Percentiles rank a stretch among this genome's conserved stretches.
phyloP scores from a whole-genome alignment of 2,113 vertebrate genomes.

The Grammomys dolichurus region DNA sequence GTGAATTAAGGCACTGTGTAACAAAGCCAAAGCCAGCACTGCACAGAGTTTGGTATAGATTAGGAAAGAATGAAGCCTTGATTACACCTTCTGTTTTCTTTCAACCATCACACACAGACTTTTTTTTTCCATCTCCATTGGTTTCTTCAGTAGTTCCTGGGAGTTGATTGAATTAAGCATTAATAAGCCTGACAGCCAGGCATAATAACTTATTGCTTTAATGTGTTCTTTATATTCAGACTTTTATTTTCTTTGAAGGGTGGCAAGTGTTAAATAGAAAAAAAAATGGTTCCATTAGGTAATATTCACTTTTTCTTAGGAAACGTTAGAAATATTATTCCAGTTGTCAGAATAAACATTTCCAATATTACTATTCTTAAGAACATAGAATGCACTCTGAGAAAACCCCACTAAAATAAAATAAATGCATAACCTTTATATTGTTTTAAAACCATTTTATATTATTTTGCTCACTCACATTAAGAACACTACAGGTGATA shows the following conservation, averaged over 20 bases:
- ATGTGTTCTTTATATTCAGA: slow-evolving; percentile 36
- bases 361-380: slow-evolving; percentile 5
- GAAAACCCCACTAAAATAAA: neutral
- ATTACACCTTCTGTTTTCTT: slow-evolving; percentile 57
- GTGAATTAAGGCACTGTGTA: slow-evolving; percentile 57
- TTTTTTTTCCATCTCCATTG: slow-evolving; percentile 37
- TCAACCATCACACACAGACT: slow-evolving; percentile 9
- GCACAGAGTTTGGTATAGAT: neutral
- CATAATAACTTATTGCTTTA: slow-evolving; percentile 42
- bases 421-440: neutral
- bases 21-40: neutral
- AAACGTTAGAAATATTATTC: slow-evolving; percentile 9
- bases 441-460: neutral
- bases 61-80: slow-evolving; percentile 52
- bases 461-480: neutral
- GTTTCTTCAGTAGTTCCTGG: slow-evolving; percentile 5
- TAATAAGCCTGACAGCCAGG: slow-evolving; percentile 48
- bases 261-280: neutral
- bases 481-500: neutral
- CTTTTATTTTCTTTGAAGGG: neutral
- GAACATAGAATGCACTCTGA: neutral
- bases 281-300: neutral
- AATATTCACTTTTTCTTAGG: neutral
- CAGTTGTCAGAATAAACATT: slow-evolving; percentile 5
- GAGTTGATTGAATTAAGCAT: slow-evolving; percentile 57